These are phyloP conservation scores for Harpagoxenus sublaevis DNA, from an alignment of 2,888 invertebrate genomes.

Conservation along the genomic window DNA sequence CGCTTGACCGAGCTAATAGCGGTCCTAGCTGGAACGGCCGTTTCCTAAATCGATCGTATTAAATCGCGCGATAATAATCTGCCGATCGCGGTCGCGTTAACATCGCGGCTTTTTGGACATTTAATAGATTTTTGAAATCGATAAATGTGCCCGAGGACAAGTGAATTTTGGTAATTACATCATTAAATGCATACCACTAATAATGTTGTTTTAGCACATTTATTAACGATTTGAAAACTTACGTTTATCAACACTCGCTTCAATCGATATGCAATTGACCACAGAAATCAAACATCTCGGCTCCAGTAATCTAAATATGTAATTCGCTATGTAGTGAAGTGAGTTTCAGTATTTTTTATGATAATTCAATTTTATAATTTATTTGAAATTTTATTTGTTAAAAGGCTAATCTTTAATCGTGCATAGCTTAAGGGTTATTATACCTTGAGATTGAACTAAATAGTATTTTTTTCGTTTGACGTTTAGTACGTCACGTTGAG, in stretches of 20 bases:
- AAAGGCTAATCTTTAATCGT: neutral
- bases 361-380: neutral
- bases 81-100: conserved; percentile 54
- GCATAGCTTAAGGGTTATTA: neutral
- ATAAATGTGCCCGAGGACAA: neutral
- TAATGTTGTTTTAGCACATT: neutral
- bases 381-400: neutral
- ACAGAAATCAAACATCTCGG: neutral
- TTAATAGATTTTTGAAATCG: conserved; percentile 12
- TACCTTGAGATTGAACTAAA: neutral
- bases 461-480: neutral
- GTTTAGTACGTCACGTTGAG: neutral
- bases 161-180: conserved; percentile 11
- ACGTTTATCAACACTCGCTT: neutral
- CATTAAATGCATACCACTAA: neutral
- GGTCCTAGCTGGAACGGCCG: conserved; percentile 62
- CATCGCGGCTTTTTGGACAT: neutral
- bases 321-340: neutral
- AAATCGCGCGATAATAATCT: conserved; percentile 75
- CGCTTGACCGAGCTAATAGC: conserved; percentile 74
- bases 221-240: neutral
- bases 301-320: neutral
- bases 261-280: neutral
- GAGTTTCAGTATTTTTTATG: neutral
- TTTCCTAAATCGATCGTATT: conserved; percentile 72